Evolutionary conservation across 2,797 vertebrate genomes (phyloP).

Genomic region (Leptoclinus maculatus): DNA sequence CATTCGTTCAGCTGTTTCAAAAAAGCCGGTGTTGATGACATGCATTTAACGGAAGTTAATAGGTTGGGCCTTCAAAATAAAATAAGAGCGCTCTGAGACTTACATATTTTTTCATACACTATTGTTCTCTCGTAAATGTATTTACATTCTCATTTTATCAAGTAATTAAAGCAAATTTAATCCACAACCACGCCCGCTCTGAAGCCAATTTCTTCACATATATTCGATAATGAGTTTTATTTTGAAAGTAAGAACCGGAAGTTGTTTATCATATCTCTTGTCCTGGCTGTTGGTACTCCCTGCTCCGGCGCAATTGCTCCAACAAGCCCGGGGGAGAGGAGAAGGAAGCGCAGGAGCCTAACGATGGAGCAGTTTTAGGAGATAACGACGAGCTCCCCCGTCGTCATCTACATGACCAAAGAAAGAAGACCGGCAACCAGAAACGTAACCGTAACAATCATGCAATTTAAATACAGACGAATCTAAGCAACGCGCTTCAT

Average conservation of each 20-base stretch:
- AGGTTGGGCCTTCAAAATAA: slow-evolving; percentile 57
- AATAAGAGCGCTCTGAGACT: accelerated
- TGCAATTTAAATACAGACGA: slow-evolving; percentile 81
- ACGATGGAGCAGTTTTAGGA: slow-evolving; percentile 69
- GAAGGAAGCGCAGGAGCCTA: slow-evolving; percentile 36
- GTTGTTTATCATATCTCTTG: neutral
- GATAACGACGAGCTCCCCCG: slow-evolving; percentile 54
- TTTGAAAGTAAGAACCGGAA: slow-evolving; percentile 53
- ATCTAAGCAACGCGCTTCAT: slow-evolving; percentile 70
- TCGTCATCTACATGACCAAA: slow-evolving; percentile 71
- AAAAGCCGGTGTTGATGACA: slow-evolving; percentile 8
- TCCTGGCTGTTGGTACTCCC: slow-evolving; percentile 1
- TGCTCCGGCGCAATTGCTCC: slow-evolving; percentile 41
- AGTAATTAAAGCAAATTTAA: accelerated
- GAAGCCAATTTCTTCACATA: neutral
- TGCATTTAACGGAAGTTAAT: slow-evolving; percentile 21
- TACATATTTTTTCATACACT: neutral
- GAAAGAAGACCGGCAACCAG: slow-evolving; percentile 51
- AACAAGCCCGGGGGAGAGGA: slow-evolving; percentile 72
- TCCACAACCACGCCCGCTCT: accelerated
- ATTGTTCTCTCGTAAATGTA: accelerated
- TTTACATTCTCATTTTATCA: accelerated
- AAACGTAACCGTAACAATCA: slow-evolving; percentile 69
- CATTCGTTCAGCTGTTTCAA: slow-evolving; percentile 56
- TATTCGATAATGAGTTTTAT: neutral